These are phyloP conservation scores for Cydia fagiglandana DNA, from an alignment of 1,140 invertebrate genomes.

Conservation along the genomic window DNA sequence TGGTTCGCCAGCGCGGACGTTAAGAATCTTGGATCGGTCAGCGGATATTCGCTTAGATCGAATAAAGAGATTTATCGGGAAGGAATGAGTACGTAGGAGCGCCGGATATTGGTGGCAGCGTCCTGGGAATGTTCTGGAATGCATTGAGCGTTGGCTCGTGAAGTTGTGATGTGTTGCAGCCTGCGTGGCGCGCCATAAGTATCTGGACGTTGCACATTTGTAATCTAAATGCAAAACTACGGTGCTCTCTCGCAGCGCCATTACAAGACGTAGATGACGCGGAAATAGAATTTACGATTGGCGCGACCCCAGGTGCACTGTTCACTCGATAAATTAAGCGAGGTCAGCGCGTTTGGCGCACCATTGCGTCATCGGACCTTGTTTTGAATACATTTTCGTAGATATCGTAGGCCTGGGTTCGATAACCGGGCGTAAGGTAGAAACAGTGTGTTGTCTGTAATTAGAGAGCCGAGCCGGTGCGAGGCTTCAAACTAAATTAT, in stretches of 20 bases:
- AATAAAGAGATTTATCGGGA: conserved; percentile 50
- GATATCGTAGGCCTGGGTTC: conserved; percentile 56
- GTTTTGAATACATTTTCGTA: conserved; percentile 55
- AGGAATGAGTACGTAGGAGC: conserved; percentile 41
- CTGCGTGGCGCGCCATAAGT: conserved; percentile 48
- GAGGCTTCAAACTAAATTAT: conserved; percentile 27
- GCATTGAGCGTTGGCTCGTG: conserved; percentile 42
- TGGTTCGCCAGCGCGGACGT: conserved; percentile 47
- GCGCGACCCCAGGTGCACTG: conserved; percentile 47
- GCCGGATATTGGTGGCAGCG: conserved; percentile 36
- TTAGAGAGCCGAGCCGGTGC: conserved; percentile 59
- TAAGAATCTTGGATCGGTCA: conserved; percentile 49
- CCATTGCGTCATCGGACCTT: conserved; percentile 64
- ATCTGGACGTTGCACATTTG: conserved; percentile 39
- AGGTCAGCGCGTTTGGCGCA: conserved; percentile 50
- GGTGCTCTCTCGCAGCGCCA: conserved; percentile 40
- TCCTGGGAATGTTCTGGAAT: conserved; percentile 49
- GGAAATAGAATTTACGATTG: conserved; percentile 70
- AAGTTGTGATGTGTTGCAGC: conserved; percentile 49
- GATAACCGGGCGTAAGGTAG: conserved; percentile 65
- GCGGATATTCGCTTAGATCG: conserved; percentile 40
- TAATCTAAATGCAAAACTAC: conserved; percentile 58
- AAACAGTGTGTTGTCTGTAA: conserved; percentile 64
- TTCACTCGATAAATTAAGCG: conserved; percentile 54
- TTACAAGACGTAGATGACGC: conserved; percentile 60